These are phyloP conservation scores for Momotus momota DNA, from an alignment of 2,797 vertebrate genomes.

Conservation along the genomic window DNA sequence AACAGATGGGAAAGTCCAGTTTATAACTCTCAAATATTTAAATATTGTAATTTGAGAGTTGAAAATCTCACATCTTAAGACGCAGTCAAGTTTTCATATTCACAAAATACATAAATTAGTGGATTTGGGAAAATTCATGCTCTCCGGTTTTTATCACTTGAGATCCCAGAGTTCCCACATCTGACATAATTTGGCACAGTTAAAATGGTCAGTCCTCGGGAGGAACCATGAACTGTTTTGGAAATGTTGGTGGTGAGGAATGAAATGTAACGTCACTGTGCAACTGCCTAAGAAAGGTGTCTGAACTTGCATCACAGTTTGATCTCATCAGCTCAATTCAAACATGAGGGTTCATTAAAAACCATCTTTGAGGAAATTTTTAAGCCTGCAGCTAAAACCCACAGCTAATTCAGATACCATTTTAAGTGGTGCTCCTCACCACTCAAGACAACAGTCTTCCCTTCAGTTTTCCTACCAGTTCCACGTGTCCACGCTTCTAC, in stretches of 20 bases:
- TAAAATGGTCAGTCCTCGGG: background rate
- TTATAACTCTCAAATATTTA: background rate
- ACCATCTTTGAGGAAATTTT: background rate
- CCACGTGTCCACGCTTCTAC: accelerated
- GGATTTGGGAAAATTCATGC: background rate
- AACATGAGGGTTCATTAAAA: background rate
- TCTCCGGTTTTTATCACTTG: background rate
- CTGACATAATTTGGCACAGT: background rate
- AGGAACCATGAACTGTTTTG: background rate
- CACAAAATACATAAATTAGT: background rate
- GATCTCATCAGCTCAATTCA: background rate
- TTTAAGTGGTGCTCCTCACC: background rate
- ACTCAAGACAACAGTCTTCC: background rate
- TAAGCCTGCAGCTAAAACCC: background rate
- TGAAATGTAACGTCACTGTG: background rate
- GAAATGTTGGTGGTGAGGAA: background rate
- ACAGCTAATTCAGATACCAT: background rate
- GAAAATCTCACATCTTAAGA: background rate
- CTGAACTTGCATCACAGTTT: background rate
- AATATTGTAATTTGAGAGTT: background rate
- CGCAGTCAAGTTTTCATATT: background rate
- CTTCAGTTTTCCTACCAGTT: background rate
- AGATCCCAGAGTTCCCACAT: background rate
- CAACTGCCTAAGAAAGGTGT: background rate
- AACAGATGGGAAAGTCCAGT: background rate